phyloP scores from a whole-genome alignment of 2,113 vertebrate species.

The Rhadina sibilatrix region DNA sequence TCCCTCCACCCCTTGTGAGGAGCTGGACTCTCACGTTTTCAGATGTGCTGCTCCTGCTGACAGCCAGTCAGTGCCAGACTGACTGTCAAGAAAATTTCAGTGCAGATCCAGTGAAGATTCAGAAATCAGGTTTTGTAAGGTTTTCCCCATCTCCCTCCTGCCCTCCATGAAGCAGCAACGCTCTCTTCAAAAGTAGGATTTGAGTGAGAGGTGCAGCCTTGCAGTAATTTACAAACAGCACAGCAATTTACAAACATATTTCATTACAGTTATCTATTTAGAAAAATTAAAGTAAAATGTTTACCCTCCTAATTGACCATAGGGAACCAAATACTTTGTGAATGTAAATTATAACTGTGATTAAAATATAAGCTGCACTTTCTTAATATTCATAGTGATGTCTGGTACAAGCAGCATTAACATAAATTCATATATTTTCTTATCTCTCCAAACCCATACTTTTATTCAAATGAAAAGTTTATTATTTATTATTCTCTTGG shows the following conservation, averaged over 20 bases:
- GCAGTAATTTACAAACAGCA: constrained; percentile 17
- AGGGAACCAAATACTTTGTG: constrained; percentile 47
- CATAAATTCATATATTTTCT: constrained; percentile 50
- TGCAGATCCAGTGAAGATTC: background rate
- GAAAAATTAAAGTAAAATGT: constrained; percentile 36
- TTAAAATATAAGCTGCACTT: constrained; percentile 38
- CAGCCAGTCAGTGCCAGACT: background rate
- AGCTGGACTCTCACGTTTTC: background rate
- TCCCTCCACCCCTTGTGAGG: background rate
- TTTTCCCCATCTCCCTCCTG: background rate
- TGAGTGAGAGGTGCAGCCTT: background rate
- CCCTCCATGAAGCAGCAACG: background rate
- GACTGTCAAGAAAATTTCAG: background rate
- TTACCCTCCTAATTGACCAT: constrained; percentile 53
- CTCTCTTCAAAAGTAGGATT: background rate
- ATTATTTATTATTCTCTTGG: constrained; percentile 44
- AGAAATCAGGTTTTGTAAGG: background rate
- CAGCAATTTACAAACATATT: constrained; percentile 27
- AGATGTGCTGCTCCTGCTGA: background rate
- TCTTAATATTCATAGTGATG: constrained; percentile 37
- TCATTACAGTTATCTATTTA: constrained; percentile 40
- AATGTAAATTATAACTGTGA: constrained; percentile 49
- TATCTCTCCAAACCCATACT: constrained; percentile 46
- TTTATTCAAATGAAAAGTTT: constrained; percentile 53
- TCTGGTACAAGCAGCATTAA: constrained; percentile 36